Evolutionary conservation across 2,888 invertebrate genomes (phyloP).

Genomic region (Clusia tigrina): DNA sequence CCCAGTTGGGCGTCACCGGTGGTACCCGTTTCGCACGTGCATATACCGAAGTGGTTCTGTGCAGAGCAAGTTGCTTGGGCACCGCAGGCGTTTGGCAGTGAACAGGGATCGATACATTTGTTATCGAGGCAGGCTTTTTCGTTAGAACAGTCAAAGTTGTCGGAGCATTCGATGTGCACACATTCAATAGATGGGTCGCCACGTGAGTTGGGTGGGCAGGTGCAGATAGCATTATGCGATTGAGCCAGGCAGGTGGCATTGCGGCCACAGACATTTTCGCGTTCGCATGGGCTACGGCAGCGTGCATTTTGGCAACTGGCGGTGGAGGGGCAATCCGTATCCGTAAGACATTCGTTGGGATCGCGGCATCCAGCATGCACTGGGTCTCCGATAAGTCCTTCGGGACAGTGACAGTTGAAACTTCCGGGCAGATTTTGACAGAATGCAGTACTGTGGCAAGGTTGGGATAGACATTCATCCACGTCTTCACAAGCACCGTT

Average conservation of each 20-base stretch:
- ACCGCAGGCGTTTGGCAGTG: slow-evolving; percentile 83
- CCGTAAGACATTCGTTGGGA: slow-evolving; percentile 83
- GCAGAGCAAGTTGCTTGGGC: slow-evolving; percentile 79
- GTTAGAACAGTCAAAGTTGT: slow-evolving; percentile 77
- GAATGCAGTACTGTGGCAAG: slow-evolving; percentile 80
- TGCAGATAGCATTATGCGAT: slow-evolving; percentile 76
- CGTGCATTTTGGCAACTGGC: slow-evolving; percentile 79
- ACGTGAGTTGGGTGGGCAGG: slow-evolving; percentile 77
- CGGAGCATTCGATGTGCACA: slow-evolving; percentile 77
- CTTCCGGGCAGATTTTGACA: slow-evolving; percentile 83
- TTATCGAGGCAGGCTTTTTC: slow-evolving; percentile 80
- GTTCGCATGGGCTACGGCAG: slow-evolving; percentile 81
- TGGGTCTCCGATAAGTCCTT: slow-evolving; percentile 82
- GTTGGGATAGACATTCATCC: slow-evolving; percentile 79
- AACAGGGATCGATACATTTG: slow-evolving; percentile 83
- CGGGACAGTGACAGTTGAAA: slow-evolving; percentile 78
- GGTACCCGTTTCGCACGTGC: slow-evolving; percentile 83
- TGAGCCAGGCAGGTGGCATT: slow-evolving; percentile 78
- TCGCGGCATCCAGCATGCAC: slow-evolving; percentile 75
- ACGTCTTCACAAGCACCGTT: slow-evolving; percentile 79
- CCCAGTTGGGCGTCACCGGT: slow-evolving; percentile 88
- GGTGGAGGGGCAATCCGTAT: slow-evolving; percentile 80
- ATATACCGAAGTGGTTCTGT: slow-evolving; percentile 80
- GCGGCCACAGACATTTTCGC: slow-evolving; percentile 72
- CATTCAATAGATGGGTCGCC: slow-evolving; percentile 81